A percentile compares a stretch with the other conserved stretches of the same genome.
These are phyloP conservation scores for Drosophila mojavensis DNA, from an alignment of 1,140 invertebrate species.

Conservation along the genomic window DNA sequence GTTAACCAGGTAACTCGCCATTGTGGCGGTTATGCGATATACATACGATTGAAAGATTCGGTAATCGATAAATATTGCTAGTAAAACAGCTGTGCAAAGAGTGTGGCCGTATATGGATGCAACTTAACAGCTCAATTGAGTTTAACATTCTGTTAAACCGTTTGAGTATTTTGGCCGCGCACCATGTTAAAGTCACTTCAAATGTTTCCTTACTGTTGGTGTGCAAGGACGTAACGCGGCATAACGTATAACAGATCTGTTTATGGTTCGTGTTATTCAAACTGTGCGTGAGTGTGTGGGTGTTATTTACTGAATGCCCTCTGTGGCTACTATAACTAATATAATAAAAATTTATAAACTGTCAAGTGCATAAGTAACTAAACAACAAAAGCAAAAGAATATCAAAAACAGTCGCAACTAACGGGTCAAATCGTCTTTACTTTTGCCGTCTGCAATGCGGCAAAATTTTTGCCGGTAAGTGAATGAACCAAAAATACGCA, in stretches of 20 bases:
- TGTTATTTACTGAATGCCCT: constrained; percentile 41
- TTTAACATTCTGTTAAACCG: neutral
- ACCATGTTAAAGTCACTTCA: constrained; percentile 24
- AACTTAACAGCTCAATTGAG: constrained; percentile 18
- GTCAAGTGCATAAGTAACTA: constrained; percentile 19
- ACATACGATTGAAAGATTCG: neutral
- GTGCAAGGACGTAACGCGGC: constrained; percentile 38
- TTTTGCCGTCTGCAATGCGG: constrained; percentile 18
- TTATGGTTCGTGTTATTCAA: constrained; percentile 28
- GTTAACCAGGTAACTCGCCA: constrained; percentile 5
- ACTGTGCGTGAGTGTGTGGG: constrained; percentile 25
- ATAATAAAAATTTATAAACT: constrained; percentile 10
- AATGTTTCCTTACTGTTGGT: constrained; percentile 38
- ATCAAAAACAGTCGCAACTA: constrained; percentile 6
- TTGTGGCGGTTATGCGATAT: constrained; percentile 15
- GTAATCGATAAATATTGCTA: neutral
- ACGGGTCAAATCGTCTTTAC: constrained; percentile 6
- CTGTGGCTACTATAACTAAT: constrained; percentile 42
- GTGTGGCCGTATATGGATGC: constrained; percentile 7
- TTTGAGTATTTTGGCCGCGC: neutral
- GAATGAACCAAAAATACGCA: constrained; percentile 34
- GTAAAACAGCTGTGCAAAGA: constrained; percentile 7
- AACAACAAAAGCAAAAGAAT: constrained; percentile 18
- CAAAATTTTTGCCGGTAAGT: constrained; percentile 58
- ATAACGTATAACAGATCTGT: neutral